These are phyloP conservation scores for Piprites chloris DNA, from an alignment of 2,113 vertebrate genomes.

Conservation along the genomic window DNA sequence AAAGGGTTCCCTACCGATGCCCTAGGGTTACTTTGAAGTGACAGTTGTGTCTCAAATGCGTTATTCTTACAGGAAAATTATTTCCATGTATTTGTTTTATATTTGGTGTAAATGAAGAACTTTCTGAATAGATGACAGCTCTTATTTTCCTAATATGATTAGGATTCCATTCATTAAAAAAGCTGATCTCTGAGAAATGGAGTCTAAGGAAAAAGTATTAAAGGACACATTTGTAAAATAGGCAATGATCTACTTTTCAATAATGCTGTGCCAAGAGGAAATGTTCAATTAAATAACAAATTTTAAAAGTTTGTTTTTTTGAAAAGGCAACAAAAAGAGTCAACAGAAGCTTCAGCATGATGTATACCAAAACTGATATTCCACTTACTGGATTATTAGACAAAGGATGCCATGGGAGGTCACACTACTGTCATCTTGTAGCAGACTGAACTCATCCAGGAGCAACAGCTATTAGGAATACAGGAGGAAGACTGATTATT, in stretches of 20 bases:
- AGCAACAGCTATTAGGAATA: background rate
- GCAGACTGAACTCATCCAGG: background rate
- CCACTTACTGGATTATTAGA: background rate
- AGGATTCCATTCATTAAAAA: background rate
- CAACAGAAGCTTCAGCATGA: background rate
- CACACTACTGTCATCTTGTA: background rate
- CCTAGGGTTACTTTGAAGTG: background rate
- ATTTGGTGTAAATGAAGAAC: background rate
- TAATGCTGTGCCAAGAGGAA: background rate
- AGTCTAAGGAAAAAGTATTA: background rate
- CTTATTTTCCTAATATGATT: background rate
- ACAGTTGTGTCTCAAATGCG: background rate
- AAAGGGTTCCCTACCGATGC: background rate
- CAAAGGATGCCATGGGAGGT: background rate
- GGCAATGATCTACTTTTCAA: background rate
- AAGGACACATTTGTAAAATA: background rate
- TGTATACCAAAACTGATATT: background rate
- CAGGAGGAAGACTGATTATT: background rate
- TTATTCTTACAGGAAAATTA: background rate
- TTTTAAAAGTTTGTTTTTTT: background rate
- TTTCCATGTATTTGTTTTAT: background rate
- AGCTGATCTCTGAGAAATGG: background rate
- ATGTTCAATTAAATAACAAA: background rate
- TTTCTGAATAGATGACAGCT: background rate
- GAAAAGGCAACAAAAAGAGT: background rate